Conservation (phyloP, 2,888 invertebrate genomes). For the Ochlodes sylvanus region DNA sequence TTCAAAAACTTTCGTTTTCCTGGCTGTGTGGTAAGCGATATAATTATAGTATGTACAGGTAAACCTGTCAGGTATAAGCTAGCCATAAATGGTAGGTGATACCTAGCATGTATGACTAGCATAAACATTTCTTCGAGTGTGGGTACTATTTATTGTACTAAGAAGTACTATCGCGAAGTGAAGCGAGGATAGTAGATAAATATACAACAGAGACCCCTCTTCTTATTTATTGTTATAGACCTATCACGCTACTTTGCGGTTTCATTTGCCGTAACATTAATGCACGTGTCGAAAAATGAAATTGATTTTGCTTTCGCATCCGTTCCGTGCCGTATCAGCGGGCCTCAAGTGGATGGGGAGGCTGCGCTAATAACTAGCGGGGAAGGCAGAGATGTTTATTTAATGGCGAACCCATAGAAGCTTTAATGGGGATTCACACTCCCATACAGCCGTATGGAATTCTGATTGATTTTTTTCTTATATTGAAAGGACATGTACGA, state of each 20-base stretch:
- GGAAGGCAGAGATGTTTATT: conserved; percentile 82
- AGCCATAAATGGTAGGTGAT: too few relatives aligned
- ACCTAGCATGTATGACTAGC: too few relatives aligned
- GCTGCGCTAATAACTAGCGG: conserved; percentile 80
- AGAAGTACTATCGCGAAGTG: too few relatives aligned
- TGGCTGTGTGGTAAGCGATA: too few relatives aligned
- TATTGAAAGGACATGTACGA: too few relatives aligned
- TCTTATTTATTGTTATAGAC: conserved; percentile 4
- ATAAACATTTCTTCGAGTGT: too few relatives aligned
- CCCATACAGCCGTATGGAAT: neutral
- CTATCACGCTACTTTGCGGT: conserved; percentile 47
- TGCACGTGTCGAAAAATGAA: conserved; percentile 83
- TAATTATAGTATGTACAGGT: too few relatives aligned
- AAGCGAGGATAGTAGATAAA: neutral
- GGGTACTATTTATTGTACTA: too few relatives aligned
- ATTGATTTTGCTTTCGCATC: conserved; percentile 79
- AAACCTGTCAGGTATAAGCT: too few relatives aligned
- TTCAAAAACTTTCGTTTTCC: too few relatives aligned
- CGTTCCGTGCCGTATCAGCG: conserved; percentile 82
- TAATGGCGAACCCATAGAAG: conserved; percentile 81
- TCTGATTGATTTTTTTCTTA: neutral
- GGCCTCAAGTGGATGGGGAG: conserved; percentile 75
- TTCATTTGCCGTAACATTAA: conserved; percentile 73
- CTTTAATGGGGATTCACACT: conserved; percentile 73
- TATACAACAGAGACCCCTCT: neutral